Conservation (phyloP, 2,797 vertebrate species). For the Enteromius argenteus region DNA sequence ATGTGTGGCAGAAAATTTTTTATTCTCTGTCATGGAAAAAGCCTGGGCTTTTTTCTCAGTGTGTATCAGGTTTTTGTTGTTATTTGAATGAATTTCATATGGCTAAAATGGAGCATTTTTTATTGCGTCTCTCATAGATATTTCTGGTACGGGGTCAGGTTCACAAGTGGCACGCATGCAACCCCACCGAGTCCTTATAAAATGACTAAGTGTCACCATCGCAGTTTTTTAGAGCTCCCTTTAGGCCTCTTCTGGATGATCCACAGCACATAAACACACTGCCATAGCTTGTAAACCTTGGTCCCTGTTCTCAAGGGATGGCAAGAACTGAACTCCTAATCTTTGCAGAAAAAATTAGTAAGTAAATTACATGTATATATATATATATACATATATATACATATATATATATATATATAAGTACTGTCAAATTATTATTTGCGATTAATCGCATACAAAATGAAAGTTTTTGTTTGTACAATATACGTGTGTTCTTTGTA, state of each 20-base stretch:
- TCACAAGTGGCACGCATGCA: conserved; percentile 42
- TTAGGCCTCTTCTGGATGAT: conserved; percentile 34
- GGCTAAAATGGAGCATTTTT: conserved; percentile 54
- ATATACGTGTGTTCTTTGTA: too few species aligned
- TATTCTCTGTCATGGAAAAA: conserved; percentile 39
- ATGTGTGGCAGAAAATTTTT: conserved; percentile 31
- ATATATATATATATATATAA: too few species aligned
- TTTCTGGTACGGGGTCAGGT: conserved; percentile 37
- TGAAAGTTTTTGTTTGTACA: too few species aligned
- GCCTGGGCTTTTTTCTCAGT: conserved; percentile 34
- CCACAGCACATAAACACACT: conserved; percentile 40
- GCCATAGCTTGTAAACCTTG: conserved; percentile 40
- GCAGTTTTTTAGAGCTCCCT: conserved; percentile 28
- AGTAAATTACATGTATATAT: too few species aligned
- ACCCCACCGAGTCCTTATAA: conserved; percentile 40
- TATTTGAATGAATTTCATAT: conserved; percentile 58
- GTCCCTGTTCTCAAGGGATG: neutral
- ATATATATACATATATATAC: too few species aligned
- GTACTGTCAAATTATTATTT: too few species aligned
- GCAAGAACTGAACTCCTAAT: conserved; percentile 2
- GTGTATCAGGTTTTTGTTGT: conserved; percentile 53
- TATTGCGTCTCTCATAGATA: conserved; percentile 29
- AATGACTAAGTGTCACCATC: conserved; percentile 39
- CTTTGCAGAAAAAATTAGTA: neutral
- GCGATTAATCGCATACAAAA: too few species aligned